A percentile compares a stretch with the other conserved stretches of the same genome.
Conservation (phyloP, 2,888 invertebrate species). For the Phaonia tiefii region DNA sequence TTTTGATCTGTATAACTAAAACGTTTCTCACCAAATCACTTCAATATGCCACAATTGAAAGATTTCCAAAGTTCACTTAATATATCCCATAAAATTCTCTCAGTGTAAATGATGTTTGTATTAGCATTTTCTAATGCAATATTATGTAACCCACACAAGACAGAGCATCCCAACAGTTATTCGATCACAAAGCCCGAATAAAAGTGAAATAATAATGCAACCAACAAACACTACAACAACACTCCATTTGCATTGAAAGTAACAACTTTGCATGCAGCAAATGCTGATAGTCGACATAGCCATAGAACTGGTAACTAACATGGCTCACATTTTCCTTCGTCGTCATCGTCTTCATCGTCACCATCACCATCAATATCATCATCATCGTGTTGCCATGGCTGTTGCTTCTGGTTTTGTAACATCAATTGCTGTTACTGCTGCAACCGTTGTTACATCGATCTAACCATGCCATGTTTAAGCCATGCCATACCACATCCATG, state of each 20-base stretch:
- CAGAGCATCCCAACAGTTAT: conserved; percentile 53
- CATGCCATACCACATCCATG: conserved; percentile 61
- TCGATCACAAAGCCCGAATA: conserved; percentile 67
- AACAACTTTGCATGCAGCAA: conserved; percentile 46
- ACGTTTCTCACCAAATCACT: no score
- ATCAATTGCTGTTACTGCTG: conserved; percentile 43
- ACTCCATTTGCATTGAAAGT: conserved; percentile 60
- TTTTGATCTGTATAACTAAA: no score
- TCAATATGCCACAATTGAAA: no score
- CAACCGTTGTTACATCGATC: conserved; percentile 36
- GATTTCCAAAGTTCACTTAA: no score
- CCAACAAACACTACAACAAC: conserved; percentile 36
- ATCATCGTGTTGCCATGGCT: conserved; percentile 59
- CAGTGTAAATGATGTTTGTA: conserved; percentile 56
- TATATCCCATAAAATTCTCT: no score
- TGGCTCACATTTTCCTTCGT: conserved; percentile 59
- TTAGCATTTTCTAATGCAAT: conserved; percentile 61
- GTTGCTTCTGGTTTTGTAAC: conserved; percentile 66
- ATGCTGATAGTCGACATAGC: conserved; percentile 14
- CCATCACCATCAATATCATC: conserved; percentile 66
- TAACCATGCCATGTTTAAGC: conserved; percentile 36
- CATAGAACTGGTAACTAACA: conserved; percentile 44
- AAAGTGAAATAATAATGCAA: conserved; percentile 56
- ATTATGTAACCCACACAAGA: conserved; percentile 56
- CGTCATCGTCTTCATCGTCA: conserved; percentile 30